Evolutionary conservation across 2,113 vertebrate species (phyloP).

Genomic region (Vulpes vulpes): DNA sequence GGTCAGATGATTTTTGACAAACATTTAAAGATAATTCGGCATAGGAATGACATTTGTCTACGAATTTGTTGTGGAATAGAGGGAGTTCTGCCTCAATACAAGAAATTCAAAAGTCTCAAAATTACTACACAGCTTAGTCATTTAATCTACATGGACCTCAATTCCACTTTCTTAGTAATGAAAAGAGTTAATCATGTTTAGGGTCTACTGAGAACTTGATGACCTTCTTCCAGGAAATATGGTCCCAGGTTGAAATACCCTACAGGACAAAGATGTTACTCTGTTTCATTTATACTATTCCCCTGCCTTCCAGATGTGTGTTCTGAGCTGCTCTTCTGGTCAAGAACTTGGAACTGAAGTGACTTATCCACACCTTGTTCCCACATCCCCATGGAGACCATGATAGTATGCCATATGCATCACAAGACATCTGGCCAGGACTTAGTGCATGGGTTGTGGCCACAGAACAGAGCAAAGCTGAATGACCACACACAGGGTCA

Average conservation of each 20-base stretch:
- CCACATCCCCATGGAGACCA: neutral
- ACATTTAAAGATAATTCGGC: neutral
- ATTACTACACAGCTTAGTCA: neutral
- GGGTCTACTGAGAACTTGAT: neutral
- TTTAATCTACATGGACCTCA: neutral
- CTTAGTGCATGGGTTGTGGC: conserved; percentile 33
- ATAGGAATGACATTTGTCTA: neutral
- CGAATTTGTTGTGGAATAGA: neutral
- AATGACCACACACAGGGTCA: conserved; percentile 63
- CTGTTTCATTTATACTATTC: neutral
- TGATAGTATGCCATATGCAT: neutral
- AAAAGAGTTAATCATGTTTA: neutral
- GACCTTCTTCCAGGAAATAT: neutral
- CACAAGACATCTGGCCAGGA: conserved; percentile 54
- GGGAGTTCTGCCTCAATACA: neutral
- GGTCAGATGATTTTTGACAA: neutral
- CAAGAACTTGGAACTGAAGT: conserved; percentile 22
- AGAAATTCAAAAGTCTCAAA: neutral
- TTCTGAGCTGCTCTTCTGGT: neutral
- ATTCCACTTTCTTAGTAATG: neutral
- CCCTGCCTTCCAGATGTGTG: neutral
- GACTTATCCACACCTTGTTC: conserved; percentile 69
- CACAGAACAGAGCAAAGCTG: conserved; percentile 14
- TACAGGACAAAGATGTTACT: neutral
- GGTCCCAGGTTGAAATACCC: neutral